Conservation (phyloP, 1,140 invertebrate species). For the Colletes latitarsis region DNA sequence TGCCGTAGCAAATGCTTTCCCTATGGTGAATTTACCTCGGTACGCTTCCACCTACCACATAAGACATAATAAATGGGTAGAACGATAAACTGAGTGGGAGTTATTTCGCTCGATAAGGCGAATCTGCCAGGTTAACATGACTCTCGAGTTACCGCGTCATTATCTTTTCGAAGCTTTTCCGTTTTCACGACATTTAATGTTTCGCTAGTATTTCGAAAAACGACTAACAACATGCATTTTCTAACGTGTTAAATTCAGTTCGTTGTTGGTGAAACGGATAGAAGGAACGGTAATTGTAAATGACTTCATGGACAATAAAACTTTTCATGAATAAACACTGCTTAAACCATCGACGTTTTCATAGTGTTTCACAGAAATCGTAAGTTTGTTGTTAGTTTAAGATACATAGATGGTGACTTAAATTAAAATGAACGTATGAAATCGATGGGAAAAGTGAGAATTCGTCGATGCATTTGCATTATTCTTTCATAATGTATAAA, state of each 20-base stretch:
- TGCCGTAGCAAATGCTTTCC: conserved; percentile 51
- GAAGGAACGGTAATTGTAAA: too few relatives aligned
- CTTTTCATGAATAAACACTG: too few relatives aligned
- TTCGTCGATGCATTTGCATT: too few relatives aligned
- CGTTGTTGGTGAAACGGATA: too few relatives aligned
- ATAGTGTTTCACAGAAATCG: too few relatives aligned
- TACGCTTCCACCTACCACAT: conserved; percentile 18
- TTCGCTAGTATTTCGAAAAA: background rate
- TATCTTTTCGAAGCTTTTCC: conserved; percentile 3
- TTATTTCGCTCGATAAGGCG: conserved; percentile 59
- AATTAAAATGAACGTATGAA: too few relatives aligned
- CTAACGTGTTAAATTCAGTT: background rate
- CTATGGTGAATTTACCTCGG: conserved; percentile 56
- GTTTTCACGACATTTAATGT: background rate
- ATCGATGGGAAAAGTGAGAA: too few relatives aligned
- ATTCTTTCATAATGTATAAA: too few relatives aligned
- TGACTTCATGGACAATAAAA: too few relatives aligned
- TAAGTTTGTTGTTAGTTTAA: too few relatives aligned
- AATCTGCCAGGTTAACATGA: conserved; percentile 51
- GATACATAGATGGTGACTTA: too few relatives aligned
- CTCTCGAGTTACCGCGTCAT: conserved; percentile 28
- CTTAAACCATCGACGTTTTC: too few relatives aligned
- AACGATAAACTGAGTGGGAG: conserved; percentile 57
- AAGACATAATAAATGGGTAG: conserved; percentile 54
- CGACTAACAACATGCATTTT: background rate